Conservation (phyloP, 2,797 vertebrate species). For the Lutjanus campechanus region DNA sequence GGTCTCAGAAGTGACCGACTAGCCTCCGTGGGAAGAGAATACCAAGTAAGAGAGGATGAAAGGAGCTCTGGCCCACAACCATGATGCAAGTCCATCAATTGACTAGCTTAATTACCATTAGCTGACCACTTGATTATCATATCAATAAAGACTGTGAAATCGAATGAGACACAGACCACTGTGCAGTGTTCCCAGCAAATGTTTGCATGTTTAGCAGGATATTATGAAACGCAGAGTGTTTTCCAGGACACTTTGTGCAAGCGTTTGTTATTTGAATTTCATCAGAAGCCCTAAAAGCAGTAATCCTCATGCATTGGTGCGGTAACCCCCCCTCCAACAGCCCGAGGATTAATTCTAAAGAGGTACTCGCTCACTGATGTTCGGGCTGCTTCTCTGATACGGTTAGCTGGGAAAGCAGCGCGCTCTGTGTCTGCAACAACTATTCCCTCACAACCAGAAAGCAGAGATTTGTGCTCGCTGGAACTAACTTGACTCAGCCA, state of each 20-base stretch:
- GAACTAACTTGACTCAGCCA: slow-evolving; percentile 73
- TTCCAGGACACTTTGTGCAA: slow-evolving; percentile 71
- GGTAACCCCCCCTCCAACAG: slow-evolving; percentile 19
- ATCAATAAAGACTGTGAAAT: slow-evolving; percentile 72
- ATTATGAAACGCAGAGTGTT: slow-evolving; percentile 60
- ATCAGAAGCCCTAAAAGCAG: slow-evolving; percentile 79
- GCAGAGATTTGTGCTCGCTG: slow-evolving; percentile 66
- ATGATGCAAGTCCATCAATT: slow-evolving; percentile 46
- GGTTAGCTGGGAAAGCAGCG: slow-evolving; percentile 64
- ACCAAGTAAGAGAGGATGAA: slow-evolving; percentile 68
- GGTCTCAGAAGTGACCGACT: slow-evolving; percentile 61
- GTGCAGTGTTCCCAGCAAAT: slow-evolving; percentile 45
- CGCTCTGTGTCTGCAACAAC: slow-evolving; percentile 63
- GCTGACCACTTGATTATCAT: slow-evolving; percentile 79
- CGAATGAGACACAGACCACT: slow-evolving; percentile 47
- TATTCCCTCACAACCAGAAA: slow-evolving; percentile 61
- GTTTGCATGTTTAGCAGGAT: slow-evolving; percentile 61
- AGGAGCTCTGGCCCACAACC: slow-evolving; percentile 47
- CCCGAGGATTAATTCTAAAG: slow-evolving; percentile 80
- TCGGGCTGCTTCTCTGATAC: slow-evolving; percentile 74
- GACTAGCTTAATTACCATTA: slow-evolving; percentile 70
- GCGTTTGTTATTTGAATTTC: slow-evolving; percentile 78
- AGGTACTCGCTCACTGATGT: slow-evolving; percentile 77
- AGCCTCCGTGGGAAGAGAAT: slow-evolving; percentile 56
- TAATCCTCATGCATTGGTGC: slow-evolving; percentile 76